Evolutionary conservation across 2,113 vertebrate genomes (phyloP), one percentile per base, ranked within the genome.

Genomic region (Anolis sagrei): DNA sequence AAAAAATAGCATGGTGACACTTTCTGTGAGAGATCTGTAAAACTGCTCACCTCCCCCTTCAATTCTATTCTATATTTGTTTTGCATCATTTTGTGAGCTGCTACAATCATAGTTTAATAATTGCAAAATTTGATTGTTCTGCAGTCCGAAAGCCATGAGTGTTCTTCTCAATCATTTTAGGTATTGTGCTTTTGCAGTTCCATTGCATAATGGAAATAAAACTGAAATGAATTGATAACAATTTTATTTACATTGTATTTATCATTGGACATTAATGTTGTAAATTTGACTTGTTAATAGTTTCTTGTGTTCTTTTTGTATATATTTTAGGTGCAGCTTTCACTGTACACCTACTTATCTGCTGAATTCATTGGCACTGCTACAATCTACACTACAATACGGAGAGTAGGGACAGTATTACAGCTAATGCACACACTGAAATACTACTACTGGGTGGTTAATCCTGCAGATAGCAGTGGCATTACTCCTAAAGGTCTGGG

Each of bases 381-480:
- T 81, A 98, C 98, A 0, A 98, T 99, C 94, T 99, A 98, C 78
- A 98, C 96, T 93, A 98, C 98, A 58, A 98, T 99, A 74, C 98
- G 98, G 72, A 97, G 98, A 88, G 98, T 99, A 84, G 98, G 98
- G 86, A 99, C 98, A 1, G 98, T 99, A 85, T 95, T 99, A 90
- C 98, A 99, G 95, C 94, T 99, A 82, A 99, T 99, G 98, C 98
- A 99, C 90, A 98, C 97, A 0, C 92, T 99, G 49, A 99, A 99
- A 94, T 99, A 98, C 93, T 99, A 99, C 96, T 99, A 99, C 97
- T 99, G 98, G 98, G 98, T 97, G 75, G 92, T 96, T 88, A 98
- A 98, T 93, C 98, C 98, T 78, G 95, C 96, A 58, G 97, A 98
- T 58, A 96, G 96, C 93, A 99, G 98, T 81, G 96, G 97, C 80